These are phyloP conservation scores for Spheniscus mendiculus DNA, from an alignment of 2,113 vertebrate species.

Conservation along the genomic window DNA sequence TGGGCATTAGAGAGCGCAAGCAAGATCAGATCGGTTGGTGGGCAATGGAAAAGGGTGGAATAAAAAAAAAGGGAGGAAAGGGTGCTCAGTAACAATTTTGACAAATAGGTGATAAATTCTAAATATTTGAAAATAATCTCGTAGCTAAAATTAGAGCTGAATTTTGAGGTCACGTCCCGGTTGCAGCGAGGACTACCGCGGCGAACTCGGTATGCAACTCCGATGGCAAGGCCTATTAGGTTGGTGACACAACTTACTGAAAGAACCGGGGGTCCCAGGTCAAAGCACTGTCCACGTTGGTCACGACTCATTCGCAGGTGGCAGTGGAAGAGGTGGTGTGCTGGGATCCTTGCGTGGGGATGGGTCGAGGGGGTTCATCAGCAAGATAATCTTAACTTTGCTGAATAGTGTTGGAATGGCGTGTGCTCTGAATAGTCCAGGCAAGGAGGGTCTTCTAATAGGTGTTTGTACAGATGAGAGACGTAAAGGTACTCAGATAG, in stretches of 20 bases:
- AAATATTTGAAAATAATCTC: background rate
- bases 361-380: background rate
- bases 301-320: accelerated
- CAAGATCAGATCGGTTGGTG: background rate
- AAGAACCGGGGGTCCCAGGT: background rate
- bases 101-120: background rate
- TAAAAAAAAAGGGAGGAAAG: background rate
- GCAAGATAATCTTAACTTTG: background rate
- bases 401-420: background rate
- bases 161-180: background rate
- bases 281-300: accelerated
- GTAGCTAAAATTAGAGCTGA: background rate
- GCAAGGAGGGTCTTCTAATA: background rate
- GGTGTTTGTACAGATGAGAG: background rate
- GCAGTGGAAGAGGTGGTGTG: background rate
- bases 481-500: accelerated
- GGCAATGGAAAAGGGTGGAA: background rate
- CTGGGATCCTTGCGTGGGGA: accelerated
- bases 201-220: background rate
- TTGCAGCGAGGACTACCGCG: background rate
- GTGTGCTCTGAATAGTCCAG: background rate
- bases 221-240: background rate
- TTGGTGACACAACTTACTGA: background rate
- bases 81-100: background rate
- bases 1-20: background rate